Base-by-base conservation (phyloP, 2,113 vertebrate species). In the Charina bottae region DNA sequence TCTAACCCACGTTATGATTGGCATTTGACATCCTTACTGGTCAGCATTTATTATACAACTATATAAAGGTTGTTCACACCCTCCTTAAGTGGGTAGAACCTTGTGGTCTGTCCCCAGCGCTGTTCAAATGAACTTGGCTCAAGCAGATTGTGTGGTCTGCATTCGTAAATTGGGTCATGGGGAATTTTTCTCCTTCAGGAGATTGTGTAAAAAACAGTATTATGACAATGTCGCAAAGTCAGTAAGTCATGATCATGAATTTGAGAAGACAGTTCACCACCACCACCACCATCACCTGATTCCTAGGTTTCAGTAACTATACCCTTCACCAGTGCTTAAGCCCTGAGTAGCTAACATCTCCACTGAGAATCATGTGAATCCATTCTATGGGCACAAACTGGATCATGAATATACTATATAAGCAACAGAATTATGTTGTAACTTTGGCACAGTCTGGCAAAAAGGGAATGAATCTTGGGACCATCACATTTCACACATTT, bases 401-500 rank as follows among this genome's bases (percentile, higher is more conserved):
- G 42, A 6, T 83, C 8, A 23, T 83, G 19, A 23, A 83, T 42
- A 19, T 37, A 83, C 8, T 53, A 2, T 62, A 33, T 85, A 28
- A 53, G 46, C n/a, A 49, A 62, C 37, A 84, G 0, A 60, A 23
- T 2, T 88, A 12, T 42, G 55, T 91, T 92, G 42, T 83, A 0
- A 12, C 55, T 89, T 94, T 94, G 90, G 64, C 83, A 54, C 55
- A 60, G 78, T 83, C 90, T 88, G 46, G 6, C 12, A 87, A 15
- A 58, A 33, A 37, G 68, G 87, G n/a, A 37, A 56, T 87, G 88
- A 85, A 83, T 94, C 28, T 58, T 92, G 37, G 55, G 42, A 54
- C 85, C 87, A 72, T 90, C 0, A 1, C 88, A 64, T 92, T 33
- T 92, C 54, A 89, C 94, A n/a, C 60, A 8, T 60, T 93, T 92